phyloP scores from a whole-genome alignment of 1,140 invertebrate genomes.

The Hormaphis cornu region DNA sequence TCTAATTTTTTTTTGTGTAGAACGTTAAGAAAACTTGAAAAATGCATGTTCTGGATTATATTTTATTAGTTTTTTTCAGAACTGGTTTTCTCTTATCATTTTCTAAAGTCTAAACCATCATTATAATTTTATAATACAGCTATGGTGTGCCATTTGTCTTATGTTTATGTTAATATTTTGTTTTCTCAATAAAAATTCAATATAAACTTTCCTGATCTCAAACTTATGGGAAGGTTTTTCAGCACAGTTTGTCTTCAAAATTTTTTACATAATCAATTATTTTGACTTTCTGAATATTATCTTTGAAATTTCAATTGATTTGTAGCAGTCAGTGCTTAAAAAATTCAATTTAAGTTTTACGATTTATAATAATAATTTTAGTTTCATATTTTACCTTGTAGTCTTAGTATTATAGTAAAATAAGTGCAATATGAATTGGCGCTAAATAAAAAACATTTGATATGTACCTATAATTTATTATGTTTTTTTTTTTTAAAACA shows the following conservation, averaged over 20 bases:
- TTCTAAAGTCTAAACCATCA: conserved; percentile 1
- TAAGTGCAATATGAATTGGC: conserved; percentile 29
- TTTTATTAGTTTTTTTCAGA: neutral
- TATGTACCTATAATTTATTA: conserved; percentile 8
- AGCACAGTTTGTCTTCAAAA: neutral
- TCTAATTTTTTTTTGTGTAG: neutral
- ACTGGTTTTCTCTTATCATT: neutral
- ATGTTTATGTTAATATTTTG: neutral
- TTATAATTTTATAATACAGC: neutral
- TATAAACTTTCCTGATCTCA: conserved; percentile 29
- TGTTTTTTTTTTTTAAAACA: neutral
- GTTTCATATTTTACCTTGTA: conserved; percentile 25
- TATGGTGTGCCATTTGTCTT: conserved; percentile 7
- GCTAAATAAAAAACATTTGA: neutral
- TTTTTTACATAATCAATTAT: conserved; percentile 19
- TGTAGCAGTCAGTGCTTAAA: conserved; percentile 19
- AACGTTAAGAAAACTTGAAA: conserved; percentile 8
- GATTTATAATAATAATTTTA: conserved; percentile 2
- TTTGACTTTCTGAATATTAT: conserved; percentile 18
- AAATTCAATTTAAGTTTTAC: conserved; percentile 10
- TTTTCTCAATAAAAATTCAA: neutral
- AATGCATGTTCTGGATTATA: neutral
- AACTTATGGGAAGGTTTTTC: conserved; percentile 29
- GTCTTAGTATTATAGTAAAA: neutral
- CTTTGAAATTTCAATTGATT: conserved; percentile 17